A percentile compares a stretch with the other conserved stretches of the same genome.
These are phyloP conservation scores for Cerastis rubricosa DNA, from an alignment of 2,888 invertebrate genomes.

Conservation along the genomic window DNA sequence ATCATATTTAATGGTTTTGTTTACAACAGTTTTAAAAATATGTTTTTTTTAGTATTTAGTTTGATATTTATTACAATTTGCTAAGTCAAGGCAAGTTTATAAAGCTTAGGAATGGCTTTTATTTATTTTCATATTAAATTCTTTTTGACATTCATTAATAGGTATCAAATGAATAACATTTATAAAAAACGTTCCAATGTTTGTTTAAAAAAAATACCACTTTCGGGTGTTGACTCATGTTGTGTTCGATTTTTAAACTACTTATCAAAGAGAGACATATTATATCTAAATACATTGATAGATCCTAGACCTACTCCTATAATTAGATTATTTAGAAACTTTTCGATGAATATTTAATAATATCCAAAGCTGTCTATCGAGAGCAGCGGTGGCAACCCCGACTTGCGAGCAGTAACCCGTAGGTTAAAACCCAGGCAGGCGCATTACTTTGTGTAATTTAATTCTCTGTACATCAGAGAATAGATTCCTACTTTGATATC, in stretches of 20 bases:
- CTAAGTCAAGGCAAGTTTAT: background rate
- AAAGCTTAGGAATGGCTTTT: background rate
- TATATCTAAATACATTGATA: background rate
- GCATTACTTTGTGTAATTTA: too few relatives aligned
- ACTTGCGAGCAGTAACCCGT: too few relatives aligned
- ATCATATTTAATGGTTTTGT: conserved; percentile 9
- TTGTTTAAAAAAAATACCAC: background rate
- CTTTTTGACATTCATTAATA: background rate
- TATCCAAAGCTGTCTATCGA: too few relatives aligned
- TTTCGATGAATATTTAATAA: background rate
- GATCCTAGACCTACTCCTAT: background rate
- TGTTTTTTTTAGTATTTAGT: background rate
- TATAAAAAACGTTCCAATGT: background rate
- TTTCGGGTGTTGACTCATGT: background rate
- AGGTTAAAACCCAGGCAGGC: too few relatives aligned
- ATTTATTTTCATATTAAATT: background rate
- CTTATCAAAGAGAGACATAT: background rate
- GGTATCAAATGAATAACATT: background rate
- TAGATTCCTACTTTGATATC: too few relatives aligned
- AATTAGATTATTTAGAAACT: background rate
- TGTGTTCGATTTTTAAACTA: background rate
- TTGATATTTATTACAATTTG: background rate
- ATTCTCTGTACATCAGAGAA: too few relatives aligned
- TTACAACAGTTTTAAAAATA: background rate
- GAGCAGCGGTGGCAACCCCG: too few relatives aligned